Conservation (phyloP, 2,113 vertebrate species). For the Daboia siamensis region DNA sequence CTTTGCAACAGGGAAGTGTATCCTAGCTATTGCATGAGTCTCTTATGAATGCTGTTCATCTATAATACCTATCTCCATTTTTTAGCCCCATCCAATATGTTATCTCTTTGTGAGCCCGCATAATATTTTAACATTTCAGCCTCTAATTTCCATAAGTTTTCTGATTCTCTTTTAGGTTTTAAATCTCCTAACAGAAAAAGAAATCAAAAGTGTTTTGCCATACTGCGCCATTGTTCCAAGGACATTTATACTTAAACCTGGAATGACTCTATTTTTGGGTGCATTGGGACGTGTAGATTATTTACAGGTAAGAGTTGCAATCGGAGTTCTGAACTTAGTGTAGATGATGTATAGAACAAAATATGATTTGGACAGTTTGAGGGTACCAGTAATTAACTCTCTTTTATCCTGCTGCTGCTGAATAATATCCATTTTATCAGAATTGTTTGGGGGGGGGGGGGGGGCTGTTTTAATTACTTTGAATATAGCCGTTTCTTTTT, state of each 20-base stretch:
- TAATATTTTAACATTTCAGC: background rate
- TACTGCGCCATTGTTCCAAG: conserved; percentile 79
- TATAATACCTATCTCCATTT: background rate
- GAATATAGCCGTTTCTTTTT: background rate
- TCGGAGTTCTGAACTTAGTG: background rate
- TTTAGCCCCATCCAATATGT: background rate
- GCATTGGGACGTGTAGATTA: conserved; percentile 87
- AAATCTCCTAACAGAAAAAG: conserved; percentile 81
- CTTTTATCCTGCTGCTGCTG: background rate
- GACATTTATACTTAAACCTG: conserved; percentile 86
- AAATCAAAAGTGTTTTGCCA: conserved; percentile 85
- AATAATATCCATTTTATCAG: background rate
- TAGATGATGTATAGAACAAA: background rate
- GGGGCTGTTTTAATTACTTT: background rate
- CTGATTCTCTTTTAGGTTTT: conserved; percentile 78
- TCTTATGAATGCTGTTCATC: background rate
- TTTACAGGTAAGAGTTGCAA: conserved; percentile 74
- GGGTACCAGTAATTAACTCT: background rate
- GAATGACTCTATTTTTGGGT: conserved; percentile 82
- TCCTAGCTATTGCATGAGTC: background rate
- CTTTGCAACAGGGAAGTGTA: background rate
- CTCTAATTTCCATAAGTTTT: background rate
- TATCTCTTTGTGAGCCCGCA: background rate
- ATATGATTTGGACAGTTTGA: background rate
- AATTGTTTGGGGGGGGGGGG: background rate